Percentiles rank a stretch among this genome's conserved stretches.
Conservation (phyloP, 2,113 vertebrate species). For the Syngnathus typhle region DNA sequence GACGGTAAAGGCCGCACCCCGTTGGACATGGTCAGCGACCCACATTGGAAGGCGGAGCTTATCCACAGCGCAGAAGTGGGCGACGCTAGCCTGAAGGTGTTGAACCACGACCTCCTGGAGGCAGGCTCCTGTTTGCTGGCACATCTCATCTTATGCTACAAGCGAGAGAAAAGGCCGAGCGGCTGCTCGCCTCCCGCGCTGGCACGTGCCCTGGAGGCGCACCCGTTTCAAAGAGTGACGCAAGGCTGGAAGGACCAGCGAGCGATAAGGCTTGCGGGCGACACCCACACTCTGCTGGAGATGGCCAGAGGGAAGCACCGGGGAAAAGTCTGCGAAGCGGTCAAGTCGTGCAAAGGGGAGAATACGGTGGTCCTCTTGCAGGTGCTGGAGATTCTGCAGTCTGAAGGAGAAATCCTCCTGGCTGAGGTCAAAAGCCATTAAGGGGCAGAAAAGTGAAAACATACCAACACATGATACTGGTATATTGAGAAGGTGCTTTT, state of each 20-base stretch:
- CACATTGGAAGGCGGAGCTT: slow-evolving; percentile 73
- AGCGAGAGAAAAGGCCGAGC: slow-evolving; percentile 39
- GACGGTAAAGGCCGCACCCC: slow-evolving; percentile 66
- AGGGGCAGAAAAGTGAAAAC: neutral
- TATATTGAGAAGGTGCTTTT: no score
- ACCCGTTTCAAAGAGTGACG: slow-evolving; percentile 46
- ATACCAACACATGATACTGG: no score
- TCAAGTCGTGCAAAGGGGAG: slow-evolving; percentile 64
- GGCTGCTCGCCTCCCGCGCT: slow-evolving; percentile 9
- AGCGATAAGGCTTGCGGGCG: slow-evolving; percentile 70
- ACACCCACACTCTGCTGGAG: slow-evolving; percentile 74
- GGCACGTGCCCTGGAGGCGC: slow-evolving; percentile 37
- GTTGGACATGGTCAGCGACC: slow-evolving; percentile 73
- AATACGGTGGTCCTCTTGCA: slow-evolving; percentile 73
- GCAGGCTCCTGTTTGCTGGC: slow-evolving; percentile 60
- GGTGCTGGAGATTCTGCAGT: slow-evolving; percentile 69
- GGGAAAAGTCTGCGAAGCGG: slow-evolving; percentile 63
- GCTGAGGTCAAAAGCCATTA: neutral
- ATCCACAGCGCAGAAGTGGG: slow-evolving; percentile 63
- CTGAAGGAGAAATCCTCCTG: slow-evolving; percentile 23
- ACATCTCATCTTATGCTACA: slow-evolving; percentile 63
- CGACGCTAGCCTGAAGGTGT: slow-evolving; percentile 37
- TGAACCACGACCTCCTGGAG: slow-evolving; percentile 62
- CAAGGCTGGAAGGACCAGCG: slow-evolving; percentile 69
- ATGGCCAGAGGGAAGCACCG: slow-evolving; percentile 67